Percentiles rank a stretch among this genome's conserved stretches.
Conservation (phyloP, 1,140 invertebrate genomes). For the silkworm (Bombyx mori) region DNA sequence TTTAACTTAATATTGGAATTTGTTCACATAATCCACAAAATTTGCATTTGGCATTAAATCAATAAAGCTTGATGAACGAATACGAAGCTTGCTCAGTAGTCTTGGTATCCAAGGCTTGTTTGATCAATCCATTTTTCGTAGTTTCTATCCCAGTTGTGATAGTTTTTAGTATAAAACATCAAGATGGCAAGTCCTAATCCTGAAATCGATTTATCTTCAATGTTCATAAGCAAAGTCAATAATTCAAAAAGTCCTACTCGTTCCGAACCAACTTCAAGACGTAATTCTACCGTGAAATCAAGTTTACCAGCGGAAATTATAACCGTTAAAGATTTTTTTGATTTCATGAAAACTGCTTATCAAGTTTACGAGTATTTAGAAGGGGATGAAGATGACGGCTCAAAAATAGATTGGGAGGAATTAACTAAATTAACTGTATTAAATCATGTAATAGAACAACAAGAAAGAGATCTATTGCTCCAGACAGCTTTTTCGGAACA, state of each 20-base stretch:
- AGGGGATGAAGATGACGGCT: slow-evolving; percentile 70
- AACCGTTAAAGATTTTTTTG: slow-evolving; percentile 79
- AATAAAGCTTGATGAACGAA: too few species aligned
- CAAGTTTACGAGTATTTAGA: slow-evolving; percentile 77
- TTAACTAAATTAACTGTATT: slow-evolving; percentile 64
- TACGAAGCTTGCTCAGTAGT: too few species aligned
- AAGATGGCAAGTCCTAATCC: slow-evolving; percentile 46
- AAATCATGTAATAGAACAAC: slow-evolving; percentile 60
- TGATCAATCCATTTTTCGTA: slow-evolving; percentile 31
- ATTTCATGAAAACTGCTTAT: slow-evolving; percentile 81
- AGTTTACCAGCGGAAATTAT: slow-evolving; percentile 64
- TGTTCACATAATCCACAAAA: too few species aligned
- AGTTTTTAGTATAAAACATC: too few species aligned
- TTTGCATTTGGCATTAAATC: too few species aligned
- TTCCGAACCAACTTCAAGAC: slow-evolving; percentile 29
- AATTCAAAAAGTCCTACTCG: slow-evolving; percentile 30
- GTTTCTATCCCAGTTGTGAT: not conserved
- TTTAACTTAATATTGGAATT: too few species aligned
- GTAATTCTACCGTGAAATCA: slow-evolving; percentile 33
- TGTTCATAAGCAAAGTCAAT: slow-evolving; percentile 49
- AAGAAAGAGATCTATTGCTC: slow-evolving; percentile 51
- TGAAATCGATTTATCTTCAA: slow-evolving; percentile 46
- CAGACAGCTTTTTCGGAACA: slow-evolving; percentile 40
- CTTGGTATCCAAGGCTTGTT: slow-evolving; percentile 35
- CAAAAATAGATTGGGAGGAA: slow-evolving; percentile 76